Conservation (phyloP, 2,888 invertebrate genomes). For the Cylloceria caligata region DNA sequence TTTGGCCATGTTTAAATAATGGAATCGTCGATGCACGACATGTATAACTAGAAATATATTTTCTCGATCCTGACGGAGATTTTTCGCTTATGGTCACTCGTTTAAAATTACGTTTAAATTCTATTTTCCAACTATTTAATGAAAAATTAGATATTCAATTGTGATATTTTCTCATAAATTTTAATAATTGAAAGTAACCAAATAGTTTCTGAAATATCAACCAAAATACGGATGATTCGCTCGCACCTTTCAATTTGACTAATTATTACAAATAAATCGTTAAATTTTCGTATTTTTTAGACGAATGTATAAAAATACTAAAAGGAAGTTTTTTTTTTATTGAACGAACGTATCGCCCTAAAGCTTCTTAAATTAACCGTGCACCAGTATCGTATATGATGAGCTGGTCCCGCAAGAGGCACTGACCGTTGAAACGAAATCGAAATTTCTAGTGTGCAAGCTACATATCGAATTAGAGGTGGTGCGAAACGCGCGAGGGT, state of each 20-base stretch:
- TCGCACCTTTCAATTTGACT: not conserved
- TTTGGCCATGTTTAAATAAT: too few relatives aligned
- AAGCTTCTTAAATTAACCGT: not conserved
- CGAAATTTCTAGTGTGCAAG: conserved; percentile 31
- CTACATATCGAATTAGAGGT: conserved; percentile 30
- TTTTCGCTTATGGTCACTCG: too few relatives aligned
- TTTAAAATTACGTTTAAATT: too few relatives aligned
- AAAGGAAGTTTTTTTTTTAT: not conserved
- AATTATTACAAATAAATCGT: not conserved
- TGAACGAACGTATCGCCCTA: not conserved
- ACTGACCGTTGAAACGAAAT: conserved; percentile 26
- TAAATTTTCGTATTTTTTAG: not conserved
- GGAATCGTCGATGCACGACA: too few relatives aligned
- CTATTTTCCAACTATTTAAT: too few relatives aligned
- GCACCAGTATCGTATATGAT: not conserved
- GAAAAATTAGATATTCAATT: not conserved
- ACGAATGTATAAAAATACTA: not conserved
- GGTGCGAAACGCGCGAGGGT: conserved; percentile 33
- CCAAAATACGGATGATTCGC: not conserved
- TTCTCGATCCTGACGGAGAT: too few relatives aligned
- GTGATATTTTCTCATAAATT: not conserved
- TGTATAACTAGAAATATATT: too few relatives aligned
- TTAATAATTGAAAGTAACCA: not conserved
- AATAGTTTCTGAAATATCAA: not conserved
- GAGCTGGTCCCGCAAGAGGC: conserved; percentile 16